Evolutionary conservation across 1,140 invertebrate species (phyloP).

Genomic region (Aphaenogaster floridana): DNA sequence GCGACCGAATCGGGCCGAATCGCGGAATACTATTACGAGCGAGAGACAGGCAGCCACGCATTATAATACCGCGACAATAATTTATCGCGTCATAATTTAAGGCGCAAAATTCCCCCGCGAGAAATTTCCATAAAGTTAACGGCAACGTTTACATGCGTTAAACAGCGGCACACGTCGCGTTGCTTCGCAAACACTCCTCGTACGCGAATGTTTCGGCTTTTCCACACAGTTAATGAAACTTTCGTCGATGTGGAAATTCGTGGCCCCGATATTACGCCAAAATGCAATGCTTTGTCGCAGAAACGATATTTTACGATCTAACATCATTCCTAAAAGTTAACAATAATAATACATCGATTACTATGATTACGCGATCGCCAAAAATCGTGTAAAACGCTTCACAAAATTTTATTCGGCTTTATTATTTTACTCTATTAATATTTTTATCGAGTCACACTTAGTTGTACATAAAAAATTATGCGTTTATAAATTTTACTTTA

Average conservation of each 20-base stretch:
- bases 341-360: slow-evolving; percentile 12
- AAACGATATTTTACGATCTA: background rate
- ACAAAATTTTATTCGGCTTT: background rate
- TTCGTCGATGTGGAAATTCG: slow-evolving; percentile 30
- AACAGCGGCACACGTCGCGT: slow-evolving; percentile 33
- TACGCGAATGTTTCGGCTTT: slow-evolving; percentile 32
- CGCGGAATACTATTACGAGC: slow-evolving; percentile 22
- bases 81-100: slow-evolving; percentile 58
- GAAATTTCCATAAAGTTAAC: slow-evolving; percentile 43
- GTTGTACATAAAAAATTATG: slow-evolving; percentile 14
- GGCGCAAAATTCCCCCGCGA: slow-evolving; percentile 41
- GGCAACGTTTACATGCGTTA: slow-evolving; percentile 27
- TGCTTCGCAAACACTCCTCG: slow-evolving; percentile 12
- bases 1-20: slow-evolving; percentile 35
- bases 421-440: slow-evolving; percentile 6
- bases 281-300: background rate
- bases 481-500: slow-evolving; percentile 47
- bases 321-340: background rate
- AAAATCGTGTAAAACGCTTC: background rate
- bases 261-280: background rate
- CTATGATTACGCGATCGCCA: slow-evolving; percentile 1
- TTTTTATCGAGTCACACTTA: slow-evolving; percentile 27
- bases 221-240: slow-evolving; percentile 20
- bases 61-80: slow-evolving; percentile 52
- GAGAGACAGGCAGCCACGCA: background rate